A percentile compares a stretch with the other conserved stretches of the same genome.
These are phyloP conservation scores for Dendrolimus houi DNA, from an alignment of 2,888 invertebrate species.

Conservation along the genomic window DNA sequence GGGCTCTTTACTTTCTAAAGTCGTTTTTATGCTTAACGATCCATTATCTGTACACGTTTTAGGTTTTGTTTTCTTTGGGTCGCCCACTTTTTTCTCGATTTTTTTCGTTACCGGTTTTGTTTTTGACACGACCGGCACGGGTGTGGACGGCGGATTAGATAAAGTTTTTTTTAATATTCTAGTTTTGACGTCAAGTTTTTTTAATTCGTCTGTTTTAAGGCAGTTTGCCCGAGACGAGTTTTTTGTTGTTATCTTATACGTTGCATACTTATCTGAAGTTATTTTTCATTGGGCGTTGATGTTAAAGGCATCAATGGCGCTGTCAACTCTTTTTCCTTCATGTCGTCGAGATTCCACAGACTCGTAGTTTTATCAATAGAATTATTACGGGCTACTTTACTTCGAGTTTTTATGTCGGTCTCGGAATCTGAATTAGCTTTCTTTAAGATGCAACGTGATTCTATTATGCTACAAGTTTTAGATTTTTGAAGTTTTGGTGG, in stretches of 20 bases:
- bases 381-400: slow-evolving; percentile 59
- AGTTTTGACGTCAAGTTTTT: slow-evolving; percentile 72
- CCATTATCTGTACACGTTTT: slow-evolving; percentile 53
- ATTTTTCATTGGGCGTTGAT: slow-evolving; percentile 48
- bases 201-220: slow-evolving; percentile 62
- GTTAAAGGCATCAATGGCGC: slow-evolving; percentile 57
- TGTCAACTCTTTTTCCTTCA: slow-evolving; percentile 68
- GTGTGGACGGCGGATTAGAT: slow-evolving; percentile 70
- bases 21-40: slow-evolving; percentile 53
- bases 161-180: slow-evolving; percentile 73
- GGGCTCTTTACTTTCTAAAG: slow-evolving; percentile 45
- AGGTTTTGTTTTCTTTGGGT: slow-evolving; percentile 60
- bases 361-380: slow-evolving; percentile 75
- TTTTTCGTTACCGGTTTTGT: slow-evolving; percentile 59
- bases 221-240: slow-evolving; percentile 49
- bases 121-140: slow-evolving; percentile 65
- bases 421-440: slow-evolving; percentile 71
- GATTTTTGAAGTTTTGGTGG: slow-evolving; percentile 81
- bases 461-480: slow-evolving; percentile 82
- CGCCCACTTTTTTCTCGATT: slow-evolving; percentile 54
- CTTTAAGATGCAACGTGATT: slow-evolving; percentile 81
- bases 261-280: slow-evolving; percentile 67
- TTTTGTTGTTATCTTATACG: slow-evolving; percentile 69
- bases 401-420: slow-evolving; percentile 41
- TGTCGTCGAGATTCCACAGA: slow-evolving; percentile 76